These are phyloP conservation scores for Montifringilla adamsi DNA, from an alignment of 2,113 vertebrate genomes.

Conservation along the genomic window DNA sequence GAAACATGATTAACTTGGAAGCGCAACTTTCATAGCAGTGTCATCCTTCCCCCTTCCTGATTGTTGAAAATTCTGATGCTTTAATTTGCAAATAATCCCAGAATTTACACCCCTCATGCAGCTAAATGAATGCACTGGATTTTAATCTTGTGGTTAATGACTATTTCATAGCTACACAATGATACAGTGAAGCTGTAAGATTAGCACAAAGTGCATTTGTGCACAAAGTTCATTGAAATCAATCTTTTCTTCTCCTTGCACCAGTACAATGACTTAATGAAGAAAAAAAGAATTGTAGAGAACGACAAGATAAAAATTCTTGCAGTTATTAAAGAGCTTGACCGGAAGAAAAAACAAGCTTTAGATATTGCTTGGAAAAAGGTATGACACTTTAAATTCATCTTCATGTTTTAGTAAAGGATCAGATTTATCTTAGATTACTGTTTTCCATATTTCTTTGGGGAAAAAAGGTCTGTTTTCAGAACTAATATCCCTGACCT, in stretches of 20 bases:
- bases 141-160: background rate
- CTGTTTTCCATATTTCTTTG: background rate
- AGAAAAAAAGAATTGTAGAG: conserved; percentile 92
- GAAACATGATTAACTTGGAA: background rate
- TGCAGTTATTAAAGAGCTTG: conserved; percentile 87
- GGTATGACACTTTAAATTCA: conserved; percentile 69
- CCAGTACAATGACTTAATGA: conserved; percentile 93
- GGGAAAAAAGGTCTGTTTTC: background rate
- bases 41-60: background rate
- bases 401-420: background rate
- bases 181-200: background rate
- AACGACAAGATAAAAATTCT: conserved; percentile 93
- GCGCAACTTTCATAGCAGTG: background rate
- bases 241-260: background rate
- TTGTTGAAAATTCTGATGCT: background rate
- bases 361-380: conserved; percentile 92
- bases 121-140: background rate
- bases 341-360: conserved; percentile 89
- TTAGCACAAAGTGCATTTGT: background rate
- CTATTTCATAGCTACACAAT: background rate
- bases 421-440: background rate
- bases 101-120: background rate
- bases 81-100: background rate
- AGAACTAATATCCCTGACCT: background rate
- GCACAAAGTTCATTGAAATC: background rate